Percentiles rank a stretch among this genome's conserved stretches.
Evolutionary conservation across 2,797 vertebrate genomes (phyloP).

Genomic region (Ceryle rudis): DNA sequence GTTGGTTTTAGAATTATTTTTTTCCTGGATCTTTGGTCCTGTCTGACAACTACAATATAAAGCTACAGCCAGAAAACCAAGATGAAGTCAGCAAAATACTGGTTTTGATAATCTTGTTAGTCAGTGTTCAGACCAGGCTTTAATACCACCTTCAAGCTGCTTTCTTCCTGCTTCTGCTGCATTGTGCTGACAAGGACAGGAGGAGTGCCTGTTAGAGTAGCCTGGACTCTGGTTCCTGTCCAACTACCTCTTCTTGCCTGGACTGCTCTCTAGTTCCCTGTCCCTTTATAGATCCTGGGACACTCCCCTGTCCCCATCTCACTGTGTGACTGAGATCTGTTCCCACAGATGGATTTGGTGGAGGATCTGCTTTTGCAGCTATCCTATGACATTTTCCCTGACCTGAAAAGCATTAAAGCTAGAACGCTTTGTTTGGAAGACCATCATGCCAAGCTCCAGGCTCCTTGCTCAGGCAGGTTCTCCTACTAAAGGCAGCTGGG

Average conservation of each 20-base stretch:
- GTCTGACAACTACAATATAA: background rate
- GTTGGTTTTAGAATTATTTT: background rate
- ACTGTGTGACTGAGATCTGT: fast-evolving
- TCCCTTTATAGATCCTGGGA: background rate
- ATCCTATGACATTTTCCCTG: background rate
- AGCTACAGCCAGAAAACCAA: background rate
- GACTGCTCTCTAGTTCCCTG: background rate
- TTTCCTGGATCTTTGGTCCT: background rate
- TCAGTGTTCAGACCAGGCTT: background rate
- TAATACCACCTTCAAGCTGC: background rate
- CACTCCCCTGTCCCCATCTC: background rate
- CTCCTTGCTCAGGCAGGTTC: slow-evolving; percentile 4
- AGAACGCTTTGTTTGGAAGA: background rate
- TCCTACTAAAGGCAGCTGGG: background rate
- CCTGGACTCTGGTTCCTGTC: background rate
- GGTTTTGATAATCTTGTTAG: background rate
- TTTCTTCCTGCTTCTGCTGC: background rate
- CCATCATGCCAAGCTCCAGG: background rate
- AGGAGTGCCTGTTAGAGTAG: background rate
- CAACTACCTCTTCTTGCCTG: background rate
- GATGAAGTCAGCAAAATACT: background rate
- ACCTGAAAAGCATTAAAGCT: background rate
- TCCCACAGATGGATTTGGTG: background rate
- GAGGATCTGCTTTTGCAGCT: background rate
- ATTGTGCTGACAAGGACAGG: background rate